A percentile compares a stretch with the other conserved stretches of the same genome.
Evolutionary conservation across 2,113 vertebrate species (phyloP).

Genomic region (Macheiramphus alcinus): DNA sequence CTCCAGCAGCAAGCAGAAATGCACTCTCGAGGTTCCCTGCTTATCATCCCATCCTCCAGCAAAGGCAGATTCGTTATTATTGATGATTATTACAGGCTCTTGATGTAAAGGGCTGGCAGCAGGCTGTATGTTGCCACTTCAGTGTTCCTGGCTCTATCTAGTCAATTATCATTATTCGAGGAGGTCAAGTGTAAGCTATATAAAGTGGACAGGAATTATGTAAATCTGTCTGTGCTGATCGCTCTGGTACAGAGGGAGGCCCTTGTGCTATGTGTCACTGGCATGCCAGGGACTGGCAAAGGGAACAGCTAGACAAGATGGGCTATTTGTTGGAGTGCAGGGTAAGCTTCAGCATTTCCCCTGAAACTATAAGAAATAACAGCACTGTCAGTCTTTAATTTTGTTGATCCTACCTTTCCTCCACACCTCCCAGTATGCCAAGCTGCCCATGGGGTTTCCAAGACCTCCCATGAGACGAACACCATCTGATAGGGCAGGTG

Average conservation of each 20-base stretch:
- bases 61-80: not conserved
- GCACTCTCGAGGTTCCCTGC: not conserved
- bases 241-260: not conserved
- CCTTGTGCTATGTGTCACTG: not conserved
- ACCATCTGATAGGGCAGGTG: not conserved
- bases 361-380: not conserved
- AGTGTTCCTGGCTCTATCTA: not conserved
- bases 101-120: not conserved
- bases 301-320: not conserved
- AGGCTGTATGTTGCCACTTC: not conserved
- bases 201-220: not conserved
- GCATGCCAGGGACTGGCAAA: not conserved
- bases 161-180: not conserved
- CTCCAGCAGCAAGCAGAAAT: not conserved
- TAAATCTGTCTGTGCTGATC: not conserved
- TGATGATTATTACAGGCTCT: not conserved
- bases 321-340: not conserved
- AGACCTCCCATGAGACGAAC: not conserved
- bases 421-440: not conserved
- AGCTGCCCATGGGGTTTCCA: not conserved
- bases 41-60: not conserved
- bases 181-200: constrained; percentile 21
- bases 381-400: not conserved
- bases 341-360: not conserved
- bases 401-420: not conserved